phyloP scores from a whole-genome alignment of 2,113 vertebrate genomes.

The Ictalurus furcatus region DNA sequence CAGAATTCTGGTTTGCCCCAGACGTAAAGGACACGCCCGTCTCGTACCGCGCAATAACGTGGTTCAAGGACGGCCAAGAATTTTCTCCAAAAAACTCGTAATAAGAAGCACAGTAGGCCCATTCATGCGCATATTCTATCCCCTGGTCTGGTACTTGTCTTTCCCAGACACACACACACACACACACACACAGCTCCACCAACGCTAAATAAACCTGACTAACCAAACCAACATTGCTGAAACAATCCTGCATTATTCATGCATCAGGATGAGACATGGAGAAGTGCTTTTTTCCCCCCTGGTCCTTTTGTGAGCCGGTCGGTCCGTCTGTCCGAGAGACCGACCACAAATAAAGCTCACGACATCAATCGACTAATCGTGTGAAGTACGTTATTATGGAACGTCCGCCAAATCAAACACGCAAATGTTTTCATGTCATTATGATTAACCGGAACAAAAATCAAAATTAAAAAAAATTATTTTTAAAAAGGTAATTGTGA shows the following conservation, averaged over 20 bases:
- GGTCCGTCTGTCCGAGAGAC: background rate
- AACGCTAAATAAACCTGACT: slow-evolving; percentile 47
- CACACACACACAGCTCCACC: slow-evolving; percentile 19
- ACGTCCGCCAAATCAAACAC: background rate
- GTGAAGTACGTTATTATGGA: background rate
- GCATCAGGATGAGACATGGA: slow-evolving; percentile 1
- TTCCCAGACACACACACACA: slow-evolving; percentile 30
- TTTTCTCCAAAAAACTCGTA: slow-evolving; percentile 8
- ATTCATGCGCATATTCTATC: background rate
- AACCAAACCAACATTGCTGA: slow-evolving; percentile 42
- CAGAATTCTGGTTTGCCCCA: slow-evolving; percentile 5
- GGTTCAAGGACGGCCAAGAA: background rate
- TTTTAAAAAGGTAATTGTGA: too few species aligned
- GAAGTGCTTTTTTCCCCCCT: background rate
- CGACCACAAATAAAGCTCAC: background rate
- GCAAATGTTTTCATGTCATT: background rate
- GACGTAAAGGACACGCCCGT: slow-evolving; percentile 22
- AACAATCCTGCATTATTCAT: slow-evolving; percentile 36
- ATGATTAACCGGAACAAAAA: background rate
- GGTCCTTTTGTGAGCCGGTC: background rate
- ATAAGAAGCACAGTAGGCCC: slow-evolving; percentile 36
- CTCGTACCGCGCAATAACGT: background rate
- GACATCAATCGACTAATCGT: background rate
- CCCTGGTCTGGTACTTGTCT: background rate
- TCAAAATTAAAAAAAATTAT: too few species aligned